Conservation (phyloP, 2,113 vertebrate species). For the Girardinichthys multiradiatus region DNA sequence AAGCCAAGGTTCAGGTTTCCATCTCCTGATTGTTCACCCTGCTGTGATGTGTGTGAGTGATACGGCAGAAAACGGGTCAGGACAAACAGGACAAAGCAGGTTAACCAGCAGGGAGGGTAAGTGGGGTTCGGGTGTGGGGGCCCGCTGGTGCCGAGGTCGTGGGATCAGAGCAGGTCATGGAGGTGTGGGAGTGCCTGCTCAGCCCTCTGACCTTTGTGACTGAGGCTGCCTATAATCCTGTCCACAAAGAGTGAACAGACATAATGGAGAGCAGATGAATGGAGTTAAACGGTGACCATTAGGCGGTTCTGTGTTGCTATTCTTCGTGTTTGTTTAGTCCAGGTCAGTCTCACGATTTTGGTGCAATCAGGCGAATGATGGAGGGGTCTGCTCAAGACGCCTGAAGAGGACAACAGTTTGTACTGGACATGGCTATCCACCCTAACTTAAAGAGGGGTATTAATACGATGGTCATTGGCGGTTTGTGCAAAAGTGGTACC, state of each 20-base stretch:
- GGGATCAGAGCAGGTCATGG: conserved; percentile 77
- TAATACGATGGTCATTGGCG: background rate
- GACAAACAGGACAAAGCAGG: conserved; percentile 74
- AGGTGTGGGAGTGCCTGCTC: conserved; percentile 75
- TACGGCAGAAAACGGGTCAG: conserved; percentile 58
- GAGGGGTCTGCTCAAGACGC: conserved; percentile 51
- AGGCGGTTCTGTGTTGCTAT: conserved; percentile 73
- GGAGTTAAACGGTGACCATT: conserved; percentile 75
- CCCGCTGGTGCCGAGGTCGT: conserved; percentile 65
- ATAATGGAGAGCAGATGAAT: conserved; percentile 76
- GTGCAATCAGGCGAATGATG: conserved; percentile 72
- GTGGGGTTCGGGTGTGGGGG: conserved; percentile 33
- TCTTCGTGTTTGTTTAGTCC: conserved; percentile 77
- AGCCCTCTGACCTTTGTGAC: conserved; percentile 79
- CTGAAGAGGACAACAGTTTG: conserved; percentile 43
- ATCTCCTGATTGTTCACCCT: conserved; percentile 10
- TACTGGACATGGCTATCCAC: conserved; percentile 53
- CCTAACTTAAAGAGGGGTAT: conserved; percentile 36
- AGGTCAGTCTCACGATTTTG: conserved; percentile 60
- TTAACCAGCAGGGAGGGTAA: conserved; percentile 59
- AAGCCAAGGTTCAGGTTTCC: background rate
- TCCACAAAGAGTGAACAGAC: conserved; percentile 73
- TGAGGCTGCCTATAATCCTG: conserved; percentile 71
- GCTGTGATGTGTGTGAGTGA: conserved; percentile 55
- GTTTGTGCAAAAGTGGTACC: too few relatives aligned